Percentiles rank a stretch among this genome's conserved stretches.
phyloP scores from a whole-genome alignment of 2,113 vertebrate genomes.

The Macquaria ambigua region DNA sequence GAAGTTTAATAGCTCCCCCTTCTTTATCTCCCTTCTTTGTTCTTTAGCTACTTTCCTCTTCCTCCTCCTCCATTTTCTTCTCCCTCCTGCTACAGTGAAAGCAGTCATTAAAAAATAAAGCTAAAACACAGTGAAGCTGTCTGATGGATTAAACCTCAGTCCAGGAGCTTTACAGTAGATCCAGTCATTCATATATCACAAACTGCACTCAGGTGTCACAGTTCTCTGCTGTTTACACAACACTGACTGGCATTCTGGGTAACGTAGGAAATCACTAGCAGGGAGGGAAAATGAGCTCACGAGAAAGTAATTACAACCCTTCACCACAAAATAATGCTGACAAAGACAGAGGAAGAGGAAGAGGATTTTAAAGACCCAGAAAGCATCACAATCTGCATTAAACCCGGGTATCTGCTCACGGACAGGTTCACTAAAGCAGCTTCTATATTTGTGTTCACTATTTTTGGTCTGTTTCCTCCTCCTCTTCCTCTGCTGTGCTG shows the following conservation, averaged over 20 bases:
- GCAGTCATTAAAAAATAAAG: background rate
- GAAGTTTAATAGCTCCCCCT: too few relatives aligned
- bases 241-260: background rate
- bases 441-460: background rate
- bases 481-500: constrained; percentile 10
- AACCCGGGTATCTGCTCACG: background rate
- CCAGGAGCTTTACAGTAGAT: background rate
- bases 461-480: constrained; percentile 27
- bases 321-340: background rate
- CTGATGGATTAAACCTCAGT: background rate
- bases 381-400: background rate
- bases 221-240: background rate
- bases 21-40: too few relatives aligned
- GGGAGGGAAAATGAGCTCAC: background rate
- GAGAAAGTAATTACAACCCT: background rate
- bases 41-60: background rate
- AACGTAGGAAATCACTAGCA: background rate
- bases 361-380: background rate
- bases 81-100: background rate
- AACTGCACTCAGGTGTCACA: background rate
- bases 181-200: background rate
- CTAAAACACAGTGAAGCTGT: background rate
- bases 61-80: background rate
- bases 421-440: background rate
- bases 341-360: background rate